Evolutionary conservation across 2,113 vertebrate species (phyloP), one percentile per base, ranked within the genome.

Genomic region (Butorides virescens): DNA sequence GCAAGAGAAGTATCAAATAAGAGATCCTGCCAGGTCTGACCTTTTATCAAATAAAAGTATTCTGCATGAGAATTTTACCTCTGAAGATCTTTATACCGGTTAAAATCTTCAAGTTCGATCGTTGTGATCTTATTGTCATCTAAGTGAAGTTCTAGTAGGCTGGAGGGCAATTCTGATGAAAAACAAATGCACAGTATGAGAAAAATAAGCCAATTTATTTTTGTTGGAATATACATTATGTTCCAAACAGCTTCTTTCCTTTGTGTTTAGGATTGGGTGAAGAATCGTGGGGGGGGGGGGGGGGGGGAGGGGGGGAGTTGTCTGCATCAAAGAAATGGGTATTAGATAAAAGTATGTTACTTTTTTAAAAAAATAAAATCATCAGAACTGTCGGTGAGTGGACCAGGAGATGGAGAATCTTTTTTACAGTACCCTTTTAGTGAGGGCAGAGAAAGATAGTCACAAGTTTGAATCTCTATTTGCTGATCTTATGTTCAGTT

Each of bases 121-220:
- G 98, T 97, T 44, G 98, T 96, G 89, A 99, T 99, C 97, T 99
- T 99, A 90, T 99, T 99, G 97, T 99, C 99, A 86, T 99, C 99
- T 97, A 99, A 97, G 75, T 99, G 99, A 92, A 99, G 98, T 77
- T 99, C 99, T 68, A 98, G 95, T 55, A 99, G 98, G 59, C 98
- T 98, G 30, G 99, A 94, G 44, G 99, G 99, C 66, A 99, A 86
- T 87, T 97, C 99, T 98, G 70, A 56, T 72, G 75, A 67, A 39
- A 89, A 91, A 50, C 26, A 91, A 85, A 81, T 18, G 19, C 39
- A 79, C 16, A 52, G 16, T 26, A 23, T 89, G 67, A 97, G 66
- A 86, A 86, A 92, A 83, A 47, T 26, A 34, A 72, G 19, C 5
- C 19, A 26, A 11, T 4, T 25, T 63, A 6, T 67, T 62, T 71